These are phyloP conservation scores for Phania funesta DNA, from an alignment of 2,888 invertebrate genomes.

Conservation along the genomic window DNA sequence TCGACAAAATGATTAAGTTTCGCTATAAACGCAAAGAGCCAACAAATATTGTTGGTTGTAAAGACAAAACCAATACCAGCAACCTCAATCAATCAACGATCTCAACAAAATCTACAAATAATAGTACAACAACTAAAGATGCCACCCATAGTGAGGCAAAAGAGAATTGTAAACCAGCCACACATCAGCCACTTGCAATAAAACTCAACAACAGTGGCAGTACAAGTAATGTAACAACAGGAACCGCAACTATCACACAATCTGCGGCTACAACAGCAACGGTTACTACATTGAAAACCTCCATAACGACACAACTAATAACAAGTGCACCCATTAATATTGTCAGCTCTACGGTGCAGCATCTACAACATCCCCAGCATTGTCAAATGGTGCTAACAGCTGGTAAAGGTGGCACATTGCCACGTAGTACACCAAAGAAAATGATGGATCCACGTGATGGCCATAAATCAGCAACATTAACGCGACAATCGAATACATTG, in stretches of 20 bases:
- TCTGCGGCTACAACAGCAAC: conserved; percentile 27
- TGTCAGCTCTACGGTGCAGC: conserved; percentile 67
- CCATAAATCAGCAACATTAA: conserved; percentile 76
- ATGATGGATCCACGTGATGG: conserved; percentile 71
- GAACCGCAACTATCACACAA: neutral
- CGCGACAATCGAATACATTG: conserved; percentile 72
- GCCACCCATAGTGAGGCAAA: conserved; percentile 57
- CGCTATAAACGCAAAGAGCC: conserved; percentile 85
- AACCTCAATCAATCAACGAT: conserved; percentile 30
- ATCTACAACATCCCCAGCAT: conserved; percentile 73
- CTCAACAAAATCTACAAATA: conserved; percentile 49
- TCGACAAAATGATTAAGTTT: conserved; percentile 83
- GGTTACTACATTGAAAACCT: conserved; percentile 34
- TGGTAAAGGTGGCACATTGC: conserved; percentile 76
- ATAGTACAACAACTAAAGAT: conserved; percentile 39
- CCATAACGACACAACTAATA: conserved; percentile 50
- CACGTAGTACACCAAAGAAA: conserved; percentile 77
- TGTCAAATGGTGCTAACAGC: conserved; percentile 72
- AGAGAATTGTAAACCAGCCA: conserved; percentile 60
- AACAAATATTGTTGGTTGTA: conserved; percentile 73
- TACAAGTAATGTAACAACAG: conserved; percentile 1
- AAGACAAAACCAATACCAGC: conserved; percentile 18
- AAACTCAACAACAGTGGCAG: conserved; percentile 17
- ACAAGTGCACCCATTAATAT: conserved; percentile 67
- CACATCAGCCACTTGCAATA: conserved; percentile 9